Evolutionary conservation across 2,888 invertebrate species (phyloP).

Genomic region (Strigamia maritima): DNA sequence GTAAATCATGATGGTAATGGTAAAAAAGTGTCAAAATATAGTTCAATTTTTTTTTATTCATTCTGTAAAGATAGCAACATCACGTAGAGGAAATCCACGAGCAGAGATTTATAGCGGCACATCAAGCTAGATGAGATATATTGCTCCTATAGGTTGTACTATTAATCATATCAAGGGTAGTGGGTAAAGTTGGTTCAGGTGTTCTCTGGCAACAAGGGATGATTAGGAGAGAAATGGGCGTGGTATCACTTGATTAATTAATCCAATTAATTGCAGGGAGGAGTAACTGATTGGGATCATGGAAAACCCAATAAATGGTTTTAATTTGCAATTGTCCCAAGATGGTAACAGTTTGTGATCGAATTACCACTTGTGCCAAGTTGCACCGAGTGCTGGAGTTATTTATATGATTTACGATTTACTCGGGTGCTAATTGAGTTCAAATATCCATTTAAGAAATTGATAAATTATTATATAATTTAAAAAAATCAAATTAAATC

Average conservation of each 20-base stretch:
- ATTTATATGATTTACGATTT: neutral
- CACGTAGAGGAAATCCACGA: constrained; percentile 26
- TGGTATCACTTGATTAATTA: constrained; percentile 25
- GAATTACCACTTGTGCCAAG: constrained; percentile 10
- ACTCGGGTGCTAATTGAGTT: neutral
- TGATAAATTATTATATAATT: neutral
- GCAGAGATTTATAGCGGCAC: constrained; percentile 20
- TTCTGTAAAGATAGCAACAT: neutral
- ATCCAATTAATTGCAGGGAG: constrained; percentile 34
- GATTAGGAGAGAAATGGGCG: constrained; percentile 32
- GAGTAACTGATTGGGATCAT: constrained; percentile 34
- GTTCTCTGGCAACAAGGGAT: constrained; percentile 12
- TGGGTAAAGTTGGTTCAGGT: neutral
- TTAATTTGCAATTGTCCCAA: constrained; percentile 34
- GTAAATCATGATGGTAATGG: neutral
- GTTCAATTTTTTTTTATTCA: neutral
- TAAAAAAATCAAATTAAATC: no score
- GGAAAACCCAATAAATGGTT: constrained; percentile 34
- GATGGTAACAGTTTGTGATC: constrained; percentile 29
- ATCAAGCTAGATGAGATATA: constrained; percentile 29
- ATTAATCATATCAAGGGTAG: constrained; percentile 13
- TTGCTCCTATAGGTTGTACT: constrained; percentile 26
- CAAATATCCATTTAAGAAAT: constrained; percentile 1
- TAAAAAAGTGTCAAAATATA: neutral
- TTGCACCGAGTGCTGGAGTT: neutral